phyloP scores from a whole-genome alignment of 2,888 invertebrate genomes.

The Himalopsyche kuldschensis region DNA sequence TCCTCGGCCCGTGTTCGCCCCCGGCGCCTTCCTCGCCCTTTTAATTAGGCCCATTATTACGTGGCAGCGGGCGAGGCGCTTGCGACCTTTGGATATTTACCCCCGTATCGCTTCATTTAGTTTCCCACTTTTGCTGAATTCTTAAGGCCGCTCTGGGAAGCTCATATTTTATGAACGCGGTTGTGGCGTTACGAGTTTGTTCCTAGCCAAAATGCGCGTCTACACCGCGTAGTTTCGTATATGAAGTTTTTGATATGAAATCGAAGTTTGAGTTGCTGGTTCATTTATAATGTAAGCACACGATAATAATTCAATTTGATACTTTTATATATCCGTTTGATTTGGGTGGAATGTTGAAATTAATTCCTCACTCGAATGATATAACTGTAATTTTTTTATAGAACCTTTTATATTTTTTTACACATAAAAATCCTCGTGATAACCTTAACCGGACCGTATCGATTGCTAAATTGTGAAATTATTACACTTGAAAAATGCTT shows the following conservation, averaged over 20 bases:
- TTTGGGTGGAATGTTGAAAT: too few relatives aligned
- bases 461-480: too few relatives aligned
- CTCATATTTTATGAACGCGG: slow-evolving; percentile 38
- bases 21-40: slow-evolving; percentile 1
- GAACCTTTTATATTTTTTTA: too few relatives aligned
- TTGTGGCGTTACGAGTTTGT: slow-evolving; percentile 27
- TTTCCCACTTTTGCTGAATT: slow-evolving; percentile 38
- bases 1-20: not conserved
- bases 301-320: not conserved
- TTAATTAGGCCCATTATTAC: slow-evolving; percentile 27
- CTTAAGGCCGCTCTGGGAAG: slow-evolving; percentile 32
- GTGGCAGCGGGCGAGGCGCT: slow-evolving; percentile 8
- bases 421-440: too few relatives aligned
- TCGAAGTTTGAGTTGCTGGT: not conserved
- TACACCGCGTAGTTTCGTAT: not conserved
- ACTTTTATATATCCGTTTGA: not conserved
- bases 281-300: not conserved
- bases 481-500: too few relatives aligned
- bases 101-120: slow-evolving; percentile 34
- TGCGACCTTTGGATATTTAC: slow-evolving; percentile 12
- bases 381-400: too few relatives aligned
- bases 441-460: too few relatives aligned
- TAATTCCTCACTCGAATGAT: too few relatives aligned
- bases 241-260: not conserved
- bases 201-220: slow-evolving; percentile 9